These are phyloP conservation scores for Ptilonorhynchus violaceus DNA, from an alignment of 2,113 vertebrate species.

Conservation along the genomic window DNA sequence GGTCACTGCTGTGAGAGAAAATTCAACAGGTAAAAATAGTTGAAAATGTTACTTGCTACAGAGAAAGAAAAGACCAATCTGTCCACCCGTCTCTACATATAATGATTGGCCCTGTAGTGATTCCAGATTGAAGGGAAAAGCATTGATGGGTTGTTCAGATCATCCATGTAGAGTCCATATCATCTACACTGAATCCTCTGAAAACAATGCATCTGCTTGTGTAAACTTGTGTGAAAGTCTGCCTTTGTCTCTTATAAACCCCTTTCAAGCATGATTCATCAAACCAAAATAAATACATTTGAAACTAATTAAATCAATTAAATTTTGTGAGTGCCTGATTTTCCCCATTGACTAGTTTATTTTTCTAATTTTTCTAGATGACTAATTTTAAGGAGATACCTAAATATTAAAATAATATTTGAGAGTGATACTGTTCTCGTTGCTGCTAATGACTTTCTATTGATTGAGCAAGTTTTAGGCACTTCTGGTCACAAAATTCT, in stretches of 20 bases:
- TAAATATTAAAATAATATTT: background rate
- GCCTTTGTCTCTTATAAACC: background rate
- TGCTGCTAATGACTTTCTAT: background rate
- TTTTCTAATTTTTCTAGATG: background rate
- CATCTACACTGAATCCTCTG: background rate
- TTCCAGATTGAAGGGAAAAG: background rate
- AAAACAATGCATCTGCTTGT: background rate
- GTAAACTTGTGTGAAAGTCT: background rate
- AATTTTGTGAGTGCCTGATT: background rate
- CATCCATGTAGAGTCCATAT: background rate
- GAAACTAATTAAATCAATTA: background rate
- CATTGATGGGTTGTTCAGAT: background rate
- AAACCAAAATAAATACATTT: background rate
- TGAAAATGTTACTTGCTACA: background rate
- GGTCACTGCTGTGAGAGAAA: background rate
- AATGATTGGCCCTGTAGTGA: background rate
- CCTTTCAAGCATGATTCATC: background rate
- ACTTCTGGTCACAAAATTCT: rapidly evolving
- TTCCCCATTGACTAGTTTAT: background rate
- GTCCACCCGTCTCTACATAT: background rate
- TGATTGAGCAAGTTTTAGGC: background rate
- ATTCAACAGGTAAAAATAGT: background rate
- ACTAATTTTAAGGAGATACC: background rate
- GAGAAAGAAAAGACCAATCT: background rate
- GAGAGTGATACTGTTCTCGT: background rate